Evolutionary conservation across 2,797 vertebrate species (phyloP).

Genomic region (Peromyscus attwateri): DNA sequence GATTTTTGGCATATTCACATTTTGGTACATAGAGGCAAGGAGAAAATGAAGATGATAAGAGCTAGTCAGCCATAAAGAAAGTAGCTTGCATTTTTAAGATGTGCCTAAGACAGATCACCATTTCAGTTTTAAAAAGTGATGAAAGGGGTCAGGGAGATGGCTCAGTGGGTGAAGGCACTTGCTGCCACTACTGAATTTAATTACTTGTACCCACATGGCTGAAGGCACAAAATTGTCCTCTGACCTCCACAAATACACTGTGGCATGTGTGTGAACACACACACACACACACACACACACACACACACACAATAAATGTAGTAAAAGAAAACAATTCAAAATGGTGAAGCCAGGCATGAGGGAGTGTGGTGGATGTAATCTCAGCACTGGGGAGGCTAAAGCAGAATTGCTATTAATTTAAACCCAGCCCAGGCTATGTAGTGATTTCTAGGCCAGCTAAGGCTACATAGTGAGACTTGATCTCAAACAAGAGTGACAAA

Average conservation of each 20-base stretch:
- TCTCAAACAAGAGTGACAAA: background rate
- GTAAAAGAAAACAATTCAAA: background rate
- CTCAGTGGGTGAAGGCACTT: background rate
- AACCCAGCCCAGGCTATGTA: background rate
- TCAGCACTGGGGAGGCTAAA: background rate
- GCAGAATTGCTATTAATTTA: background rate
- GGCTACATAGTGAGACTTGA: background rate
- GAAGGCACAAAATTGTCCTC: background rate
- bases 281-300: background rate
- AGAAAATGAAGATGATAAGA: constrained; percentile 28
- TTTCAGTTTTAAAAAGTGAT: constrained; percentile 29
- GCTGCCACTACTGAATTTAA: background rate
- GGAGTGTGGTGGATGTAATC: too few species aligned
- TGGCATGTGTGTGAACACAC: background rate
- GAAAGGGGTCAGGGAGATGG: background rate
- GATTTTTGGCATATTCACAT: background rate
- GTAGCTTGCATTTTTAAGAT: constrained; percentile 12
- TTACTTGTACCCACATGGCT: background rate
- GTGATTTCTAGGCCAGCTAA: background rate
- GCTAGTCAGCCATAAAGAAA: background rate
- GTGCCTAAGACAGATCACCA: background rate
- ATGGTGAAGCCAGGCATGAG: background rate
- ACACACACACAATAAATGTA: too few species aligned
- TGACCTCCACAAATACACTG: background rate
- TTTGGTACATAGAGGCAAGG: constrained; percentile 37